Evolutionary conservation across 2,888 invertebrate genomes (phyloP), one percentile per base, ranked within the genome.

Genomic region (Parasteatoda lunata): DNA sequence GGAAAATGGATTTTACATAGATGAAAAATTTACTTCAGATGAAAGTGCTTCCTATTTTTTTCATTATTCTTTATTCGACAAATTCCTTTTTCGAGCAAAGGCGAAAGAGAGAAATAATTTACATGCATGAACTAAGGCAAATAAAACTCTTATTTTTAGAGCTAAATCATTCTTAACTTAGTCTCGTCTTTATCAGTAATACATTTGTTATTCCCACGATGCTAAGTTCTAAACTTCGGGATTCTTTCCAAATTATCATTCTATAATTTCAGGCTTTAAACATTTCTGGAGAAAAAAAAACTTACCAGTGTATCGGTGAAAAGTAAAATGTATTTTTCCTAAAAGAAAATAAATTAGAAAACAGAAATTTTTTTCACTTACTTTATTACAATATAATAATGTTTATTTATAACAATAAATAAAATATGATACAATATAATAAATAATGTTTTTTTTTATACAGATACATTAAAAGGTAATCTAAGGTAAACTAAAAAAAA

Each of bases 131-230:
- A 75, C 79, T 85, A 85, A 85, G 79, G 84, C 79, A 76, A 68
- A 79, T 85, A 79, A 79, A 85, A 79, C 52, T 85, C 79, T 79
- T 85, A 79, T 79, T 85, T 76, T 79, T 70, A n/a, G 30, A 79
- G 78, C 47, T 79, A 76, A 85, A 75, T 71, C 71, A 59, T 66
- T 52, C 9, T 8, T 54, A 77, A 11, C 51, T 65, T n/a, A 49
- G 47, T 71, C 69, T 47, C 64, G 70, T 45, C 45, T 83, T 72
- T 77, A 84, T 76, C 70, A 82, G 48, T 8, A 48, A 30, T 30
- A 30, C 30, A 30, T 30, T 30, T 30, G 65, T 59, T 69, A 82
- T 76, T 76, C 51, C 69, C 64, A 47, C 49, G 48, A 70, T 30
- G 59, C 3, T 9, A 13, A 59, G 7, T 69, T 79, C 5, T n/a